Base-by-base conservation (phyloP, 2,888 invertebrate species). In the Aromia moschata region DNA sequence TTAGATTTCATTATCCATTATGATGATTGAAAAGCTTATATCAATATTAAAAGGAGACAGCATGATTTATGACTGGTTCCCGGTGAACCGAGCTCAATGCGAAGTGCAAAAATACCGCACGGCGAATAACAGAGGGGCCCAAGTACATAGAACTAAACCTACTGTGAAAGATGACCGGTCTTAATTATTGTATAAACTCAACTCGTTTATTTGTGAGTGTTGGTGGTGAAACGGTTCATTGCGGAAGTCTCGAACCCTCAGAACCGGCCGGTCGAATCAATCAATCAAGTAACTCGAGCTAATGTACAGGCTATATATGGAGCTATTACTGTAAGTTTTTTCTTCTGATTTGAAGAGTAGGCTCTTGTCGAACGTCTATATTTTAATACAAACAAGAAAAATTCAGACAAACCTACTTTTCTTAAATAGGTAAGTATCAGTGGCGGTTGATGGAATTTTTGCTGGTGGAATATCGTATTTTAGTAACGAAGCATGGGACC, bases 1-100 rank as follows among this genome's bases (percentile, higher is more conserved):
- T 56, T 56, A 41, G 56, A 56, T 56, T 56, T 56, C 56, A 51
- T 56, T 56, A 51, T 43, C 49, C 56, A 51, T 56, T 51, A 56
- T 16, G 11, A 15, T 44, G 43, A 52, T 57, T 51, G 44, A 52
- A 57, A 52, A 52, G 51, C 51, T 44, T 43, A 25, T 43, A 57
- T 57, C 52, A 44, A 43, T 57, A 49, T 43, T 52, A 44, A 16
- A 44, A 57, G 36, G 18, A 7, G 57, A 57, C 31, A 36, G 37
- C 43, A 44, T 57, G 58, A 58, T 58, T 52, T 53, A 58, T 53
- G 44, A 44, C 14, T 15, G 10, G 11, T 17, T 52, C 25, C 9
- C 9, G 38, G 3, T 7, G 9, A 43, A 10, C 2, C 2, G 9
- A 11, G 45, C 18, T 3, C 25, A 25, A 12, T 46, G 10, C 14